Evolutionary conservation across 2,888 invertebrate genomes (phyloP).

Genomic region (Euzophera pinguis): DNA sequence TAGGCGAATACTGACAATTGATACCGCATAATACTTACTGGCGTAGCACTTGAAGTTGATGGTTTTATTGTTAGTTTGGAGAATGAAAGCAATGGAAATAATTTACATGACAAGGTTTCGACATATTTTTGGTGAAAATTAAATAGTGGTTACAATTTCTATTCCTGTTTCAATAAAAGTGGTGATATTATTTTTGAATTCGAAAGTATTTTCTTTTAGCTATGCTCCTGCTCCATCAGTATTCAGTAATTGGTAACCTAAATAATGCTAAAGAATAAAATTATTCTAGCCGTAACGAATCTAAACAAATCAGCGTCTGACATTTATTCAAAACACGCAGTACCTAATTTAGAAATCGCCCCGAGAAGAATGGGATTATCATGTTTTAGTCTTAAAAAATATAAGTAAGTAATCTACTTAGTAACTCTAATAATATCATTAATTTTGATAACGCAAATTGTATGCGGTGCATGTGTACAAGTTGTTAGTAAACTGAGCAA

Average conservation of each 20-base stretch:
- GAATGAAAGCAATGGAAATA: neutral
- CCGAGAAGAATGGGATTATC: slow-evolving; percentile 17
- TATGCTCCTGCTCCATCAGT: too few species aligned
- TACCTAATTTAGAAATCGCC: slow-evolving; percentile 10
- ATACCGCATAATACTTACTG: slow-evolving; percentile 4
- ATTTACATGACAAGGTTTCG: slow-evolving; percentile 19
- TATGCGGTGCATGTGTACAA: neutral
- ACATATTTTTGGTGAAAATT: too few species aligned
- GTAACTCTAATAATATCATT: slow-evolving; percentile 21
- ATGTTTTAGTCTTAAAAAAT: slow-evolving; percentile 14
- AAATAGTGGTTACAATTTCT: too few species aligned
- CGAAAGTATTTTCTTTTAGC: too few species aligned
- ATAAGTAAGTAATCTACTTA: slow-evolving; percentile 16
- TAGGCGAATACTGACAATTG: slow-evolving; percentile 5
- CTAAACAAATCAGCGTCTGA: slow-evolving; percentile 15
- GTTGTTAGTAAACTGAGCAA: neutral
- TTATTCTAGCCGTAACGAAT: too few species aligned
- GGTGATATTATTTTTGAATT: too few species aligned
- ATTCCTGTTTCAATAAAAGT: too few species aligned
- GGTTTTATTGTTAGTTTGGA: neutral
- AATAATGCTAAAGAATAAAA: too few species aligned
- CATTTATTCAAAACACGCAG: slow-evolving; percentile 11
- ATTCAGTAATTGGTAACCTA: too few species aligned
- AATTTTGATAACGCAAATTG: slow-evolving; percentile 11
- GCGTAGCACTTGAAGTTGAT: neutral